Evolutionary conservation across 2,113 vertebrate species (phyloP).

Genomic region (Oncorhynchus nerka): DNA sequence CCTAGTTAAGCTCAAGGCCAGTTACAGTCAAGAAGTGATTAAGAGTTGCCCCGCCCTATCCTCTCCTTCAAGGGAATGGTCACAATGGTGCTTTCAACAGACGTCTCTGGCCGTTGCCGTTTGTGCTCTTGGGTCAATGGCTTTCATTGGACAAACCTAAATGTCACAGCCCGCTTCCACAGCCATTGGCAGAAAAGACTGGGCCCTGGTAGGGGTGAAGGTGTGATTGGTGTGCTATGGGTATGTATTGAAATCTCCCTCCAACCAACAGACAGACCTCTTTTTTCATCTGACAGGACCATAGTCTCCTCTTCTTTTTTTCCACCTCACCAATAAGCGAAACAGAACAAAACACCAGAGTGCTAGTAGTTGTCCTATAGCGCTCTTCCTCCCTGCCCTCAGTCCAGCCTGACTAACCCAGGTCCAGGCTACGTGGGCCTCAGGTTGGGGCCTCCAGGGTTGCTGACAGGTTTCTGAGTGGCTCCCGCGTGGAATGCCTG

Average conservation of each 20-base stretch:
- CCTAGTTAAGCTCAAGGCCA: slow-evolving; percentile 23
- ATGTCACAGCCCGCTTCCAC: slow-evolving; percentile 59
- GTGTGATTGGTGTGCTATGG: slow-evolving; percentile 48
- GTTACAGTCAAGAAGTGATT: slow-evolving; percentile 19
- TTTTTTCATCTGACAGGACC: slow-evolving; percentile 48
- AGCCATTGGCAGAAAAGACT: slow-evolving; percentile 35
- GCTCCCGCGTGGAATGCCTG: slow-evolving; percentile 86
- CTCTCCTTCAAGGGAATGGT: slow-evolving; percentile 45
- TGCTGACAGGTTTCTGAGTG: slow-evolving; percentile 83
- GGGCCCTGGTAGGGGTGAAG: slow-evolving; percentile 16
- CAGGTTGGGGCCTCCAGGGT: slow-evolving; percentile 84
- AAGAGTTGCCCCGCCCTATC: too few species aligned
- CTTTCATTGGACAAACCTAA: slow-evolving; percentile 29
- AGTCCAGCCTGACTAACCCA: slow-evolving; percentile 16
- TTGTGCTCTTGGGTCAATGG: slow-evolving; percentile 26
- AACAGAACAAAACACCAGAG: slow-evolving; percentile 22
- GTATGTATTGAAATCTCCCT: slow-evolving; percentile 71
- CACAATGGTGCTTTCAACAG: slow-evolving; percentile 41
- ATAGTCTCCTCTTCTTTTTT: slow-evolving; percentile 19
- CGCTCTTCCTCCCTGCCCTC: slow-evolving; percentile 26
- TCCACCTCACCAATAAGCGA: too few species aligned
- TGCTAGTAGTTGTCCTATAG: slow-evolving; percentile 39
- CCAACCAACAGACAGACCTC: slow-evolving; percentile 46
- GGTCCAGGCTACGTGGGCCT: slow-evolving; percentile 83
- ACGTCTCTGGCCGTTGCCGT: slow-evolving; percentile 52